phyloP scores from a whole-genome alignment of 2,113 vertebrate genomes.

The Dicerorhinus sumatrensis region DNA sequence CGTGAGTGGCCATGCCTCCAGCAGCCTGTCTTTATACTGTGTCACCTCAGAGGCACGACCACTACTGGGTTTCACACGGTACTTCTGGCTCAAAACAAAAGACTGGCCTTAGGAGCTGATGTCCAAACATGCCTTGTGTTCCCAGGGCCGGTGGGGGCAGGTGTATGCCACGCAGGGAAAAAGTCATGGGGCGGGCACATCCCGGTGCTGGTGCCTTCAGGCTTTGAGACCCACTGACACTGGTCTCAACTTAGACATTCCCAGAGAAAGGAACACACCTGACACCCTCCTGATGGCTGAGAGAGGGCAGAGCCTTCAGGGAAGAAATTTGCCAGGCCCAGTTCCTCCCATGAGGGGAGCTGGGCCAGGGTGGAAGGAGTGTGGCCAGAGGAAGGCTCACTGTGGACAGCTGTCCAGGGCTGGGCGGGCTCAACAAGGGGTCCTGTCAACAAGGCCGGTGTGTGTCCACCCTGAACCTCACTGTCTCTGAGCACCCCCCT shows the following conservation, averaged over 20 bases:
- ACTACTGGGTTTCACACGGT: too few relatives aligned
- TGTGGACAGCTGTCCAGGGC: not conserved
- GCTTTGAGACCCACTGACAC: rapidly evolving
- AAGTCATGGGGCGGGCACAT: rapidly evolving
- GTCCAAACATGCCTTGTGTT: rapidly evolving
- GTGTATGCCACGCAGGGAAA: rapidly evolving
- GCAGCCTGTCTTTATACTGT: rapidly evolving
- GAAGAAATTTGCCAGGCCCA: not conserved
- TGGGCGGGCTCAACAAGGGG: too few relatives aligned
- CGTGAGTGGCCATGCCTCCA: not conserved
- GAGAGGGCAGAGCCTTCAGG: rapidly evolving
- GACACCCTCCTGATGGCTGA: not conserved
- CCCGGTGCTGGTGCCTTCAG: not conserved
- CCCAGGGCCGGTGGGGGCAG: too few relatives aligned
- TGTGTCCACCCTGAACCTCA: not conserved
- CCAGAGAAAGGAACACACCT: not conserved
- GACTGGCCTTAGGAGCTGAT: not conserved
- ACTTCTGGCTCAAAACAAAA: too few relatives aligned
- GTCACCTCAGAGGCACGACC: not conserved
- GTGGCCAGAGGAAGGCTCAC: not conserved
- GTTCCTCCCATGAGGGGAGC: not conserved
- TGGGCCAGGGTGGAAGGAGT: rapidly evolving
- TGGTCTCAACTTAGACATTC: not conserved
- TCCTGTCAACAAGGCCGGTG: not conserved
- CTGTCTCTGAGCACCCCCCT: not conserved